These are phyloP conservation scores for Drosophila orena DNA, from an alignment of 1,140 invertebrate species.

Conservation along the genomic window DNA sequence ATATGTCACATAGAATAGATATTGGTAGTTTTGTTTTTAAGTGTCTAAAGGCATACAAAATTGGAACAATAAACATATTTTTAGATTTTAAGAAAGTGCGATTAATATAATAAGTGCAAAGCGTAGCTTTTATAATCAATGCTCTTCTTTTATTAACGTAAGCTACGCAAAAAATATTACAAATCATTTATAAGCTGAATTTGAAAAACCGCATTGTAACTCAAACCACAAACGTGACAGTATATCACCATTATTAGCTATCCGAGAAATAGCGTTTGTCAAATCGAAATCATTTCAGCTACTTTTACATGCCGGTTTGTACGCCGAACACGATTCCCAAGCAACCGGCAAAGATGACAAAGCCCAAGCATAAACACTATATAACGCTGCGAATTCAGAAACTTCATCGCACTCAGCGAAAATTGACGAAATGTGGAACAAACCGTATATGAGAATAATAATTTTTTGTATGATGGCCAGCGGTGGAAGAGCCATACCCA, in stretches of 20 bases:
- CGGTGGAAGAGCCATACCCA: slow-evolving; percentile 23
- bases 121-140: no score
- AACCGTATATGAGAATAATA: slow-evolving; percentile 18
- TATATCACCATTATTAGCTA: slow-evolving; percentile 38
- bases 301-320: slow-evolving; percentile 54
- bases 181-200: background rate
- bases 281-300: slow-evolving; percentile 45
- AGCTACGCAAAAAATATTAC: no score
- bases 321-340: slow-evolving; percentile 49
- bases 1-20: background rate
- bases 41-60: no score
- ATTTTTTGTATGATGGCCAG: slow-evolving; percentile 31
- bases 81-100: no score
- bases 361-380: slow-evolving; percentile 40
- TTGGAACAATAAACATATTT: background rate
- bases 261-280: slow-evolving; percentile 53
- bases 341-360: slow-evolving; percentile 20
- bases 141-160: no score
- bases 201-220: background rate
- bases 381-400: slow-evolving; percentile 48
- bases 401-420: slow-evolving; percentile 40
- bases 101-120: no score
- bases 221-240: slow-evolving; percentile 44
- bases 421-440: slow-evolving; percentile 47
- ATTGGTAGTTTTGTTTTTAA: no score